Evolutionary conservation across 2,888 invertebrate genomes (phyloP).

Genomic region (Cataglyphis altisquamis): DNA sequence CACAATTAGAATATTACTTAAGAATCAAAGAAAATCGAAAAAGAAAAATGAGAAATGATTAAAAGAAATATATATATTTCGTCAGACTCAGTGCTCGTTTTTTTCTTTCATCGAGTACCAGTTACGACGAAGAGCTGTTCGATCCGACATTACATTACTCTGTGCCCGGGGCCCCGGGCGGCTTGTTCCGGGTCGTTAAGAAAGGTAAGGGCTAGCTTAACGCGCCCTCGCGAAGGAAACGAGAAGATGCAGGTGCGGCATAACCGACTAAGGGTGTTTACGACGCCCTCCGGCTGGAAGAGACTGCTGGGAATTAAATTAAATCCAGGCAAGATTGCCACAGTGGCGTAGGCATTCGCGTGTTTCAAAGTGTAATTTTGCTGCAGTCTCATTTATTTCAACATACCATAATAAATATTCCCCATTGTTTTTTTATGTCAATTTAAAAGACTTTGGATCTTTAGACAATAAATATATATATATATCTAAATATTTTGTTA

Average conservation of each 20-base stretch:
- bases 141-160: constrained; percentile 19
- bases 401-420: not conserved
- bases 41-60: not conserved
- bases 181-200: constrained; percentile 51
- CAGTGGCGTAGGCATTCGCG: constrained; percentile 62
- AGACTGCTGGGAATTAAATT: constrained; percentile 81
- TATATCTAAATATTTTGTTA: not conserved
- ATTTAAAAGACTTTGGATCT: not conserved
- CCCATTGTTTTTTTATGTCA: not conserved
- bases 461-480: not conserved
- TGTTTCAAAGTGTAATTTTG: constrained; percentile 8
- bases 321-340: constrained; percentile 76
- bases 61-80: constrained; percentile 7
- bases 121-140: constrained; percentile 6
- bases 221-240: constrained; percentile 53
- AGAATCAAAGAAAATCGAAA: not conserved
- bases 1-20: not conserved
- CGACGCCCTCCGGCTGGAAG: constrained; percentile 74
- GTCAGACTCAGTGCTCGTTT: not conserved
- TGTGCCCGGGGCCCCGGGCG: constrained; percentile 30
- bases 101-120: not conserved
- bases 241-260: constrained; percentile 72
- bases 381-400: not conserved
- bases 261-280: constrained; percentile 79
- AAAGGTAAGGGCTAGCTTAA: constrained; percentile 58